These are phyloP conservation scores for Semibalanus balanoides DNA, from an alignment of 1,140 invertebrate species.

Conservation along the genomic window DNA sequence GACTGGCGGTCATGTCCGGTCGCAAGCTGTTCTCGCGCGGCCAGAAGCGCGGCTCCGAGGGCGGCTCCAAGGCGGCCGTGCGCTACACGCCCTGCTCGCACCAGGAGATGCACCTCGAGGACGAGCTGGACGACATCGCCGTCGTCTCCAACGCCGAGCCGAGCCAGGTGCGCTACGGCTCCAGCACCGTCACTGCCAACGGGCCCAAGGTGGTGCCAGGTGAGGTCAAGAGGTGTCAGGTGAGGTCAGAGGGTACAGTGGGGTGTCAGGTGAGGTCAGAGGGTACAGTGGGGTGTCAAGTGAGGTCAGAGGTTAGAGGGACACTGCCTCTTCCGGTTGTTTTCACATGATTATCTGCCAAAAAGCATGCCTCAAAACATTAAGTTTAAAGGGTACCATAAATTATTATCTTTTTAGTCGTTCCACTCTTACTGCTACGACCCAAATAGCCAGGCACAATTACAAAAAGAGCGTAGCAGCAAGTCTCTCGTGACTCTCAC, in stretches of 20 bases:
- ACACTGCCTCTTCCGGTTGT: too few species aligned
- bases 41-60: neutral
- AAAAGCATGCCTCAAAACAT: too few species aligned
- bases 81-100: neutral
- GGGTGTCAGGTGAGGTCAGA: neutral
- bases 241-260: neutral
- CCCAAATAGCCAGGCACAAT: too few species aligned
- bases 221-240: conserved; percentile 25
- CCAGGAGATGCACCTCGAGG: conserved; percentile 22
- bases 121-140: conserved; percentile 61
- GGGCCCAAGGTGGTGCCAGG: conserved; percentile 48
- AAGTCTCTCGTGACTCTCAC: too few species aligned
- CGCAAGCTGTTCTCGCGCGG: neutral
- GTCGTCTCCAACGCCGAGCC: conserved; percentile 45
- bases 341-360: too few species aligned
- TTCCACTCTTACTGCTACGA: too few species aligned
- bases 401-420: too few species aligned
- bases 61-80: conserved; percentile 23
- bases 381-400: neutral
- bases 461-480: too few species aligned
- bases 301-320: neutral
- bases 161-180: conserved; percentile 42
- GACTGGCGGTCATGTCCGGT: neutral
- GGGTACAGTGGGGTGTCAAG: neutral
- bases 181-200: conserved; percentile 40